Conservation (phyloP, 2,113 vertebrate genomes). For the Rhynchomys soricoides region DNA sequence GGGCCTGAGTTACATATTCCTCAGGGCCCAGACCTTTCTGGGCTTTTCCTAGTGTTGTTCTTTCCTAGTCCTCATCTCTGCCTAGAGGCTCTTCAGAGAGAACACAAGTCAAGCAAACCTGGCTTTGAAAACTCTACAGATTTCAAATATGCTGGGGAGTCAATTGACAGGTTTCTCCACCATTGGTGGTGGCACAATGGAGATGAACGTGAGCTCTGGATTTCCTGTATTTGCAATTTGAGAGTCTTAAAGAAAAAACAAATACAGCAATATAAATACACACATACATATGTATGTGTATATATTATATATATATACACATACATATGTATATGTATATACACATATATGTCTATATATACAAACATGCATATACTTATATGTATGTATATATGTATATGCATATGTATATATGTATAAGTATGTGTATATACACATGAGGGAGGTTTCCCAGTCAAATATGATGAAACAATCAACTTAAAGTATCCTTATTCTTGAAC, state of each 20-base stretch:
- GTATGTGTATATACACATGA: background rate
- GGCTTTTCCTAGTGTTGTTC: background rate
- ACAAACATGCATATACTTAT: background rate
- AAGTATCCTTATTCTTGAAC: conserved; percentile 1
- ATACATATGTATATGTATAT: background rate
- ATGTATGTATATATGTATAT: too few relatives aligned
- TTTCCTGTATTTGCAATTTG: background rate
- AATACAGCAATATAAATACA: background rate
- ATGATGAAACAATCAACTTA: background rate
- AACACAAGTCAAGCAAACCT: background rate
- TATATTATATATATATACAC: too few relatives aligned
- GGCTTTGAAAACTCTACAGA: background rate
- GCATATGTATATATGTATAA: too few relatives aligned
- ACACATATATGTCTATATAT: too few relatives aligned
- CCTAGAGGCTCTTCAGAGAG: background rate
- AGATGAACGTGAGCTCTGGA: background rate
- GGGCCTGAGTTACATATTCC: background rate
- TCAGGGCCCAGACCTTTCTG: background rate
- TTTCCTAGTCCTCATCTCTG: background rate
- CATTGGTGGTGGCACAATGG: background rate
- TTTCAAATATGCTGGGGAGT: too few relatives aligned
- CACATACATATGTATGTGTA: background rate
- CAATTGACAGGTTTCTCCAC: background rate
- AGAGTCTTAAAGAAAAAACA: background rate
- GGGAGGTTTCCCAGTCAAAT: background rate